Evolutionary conservation across 2,113 vertebrate species (phyloP).

Genomic region (Oostethus manadensis): DNA sequence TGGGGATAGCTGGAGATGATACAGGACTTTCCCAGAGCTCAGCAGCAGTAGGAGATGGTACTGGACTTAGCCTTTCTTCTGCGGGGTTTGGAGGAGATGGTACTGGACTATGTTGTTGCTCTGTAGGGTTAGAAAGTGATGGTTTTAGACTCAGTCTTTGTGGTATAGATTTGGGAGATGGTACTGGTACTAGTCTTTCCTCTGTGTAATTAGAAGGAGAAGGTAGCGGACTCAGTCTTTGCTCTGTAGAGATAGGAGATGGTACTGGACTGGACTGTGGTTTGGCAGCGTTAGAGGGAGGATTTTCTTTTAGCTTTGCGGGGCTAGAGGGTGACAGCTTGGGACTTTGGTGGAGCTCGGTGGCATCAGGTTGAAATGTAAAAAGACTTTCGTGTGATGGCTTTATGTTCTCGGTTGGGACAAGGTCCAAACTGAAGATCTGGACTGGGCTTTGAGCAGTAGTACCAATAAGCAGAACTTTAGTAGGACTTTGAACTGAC

Average conservation of each 20-base stretch:
- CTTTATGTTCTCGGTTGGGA: conserved; percentile 2
- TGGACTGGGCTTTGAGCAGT: conserved; percentile 3
- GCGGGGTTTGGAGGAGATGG: neutral
- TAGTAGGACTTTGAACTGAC: neutral
- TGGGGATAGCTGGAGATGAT: neutral
- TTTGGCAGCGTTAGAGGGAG: neutral
- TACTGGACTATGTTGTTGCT: neutral
- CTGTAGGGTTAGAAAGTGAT: neutral
- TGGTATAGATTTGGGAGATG: neutral
- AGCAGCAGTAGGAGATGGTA: too few species aligned
- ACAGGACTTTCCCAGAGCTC: neutral
- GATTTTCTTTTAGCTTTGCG: neutral
- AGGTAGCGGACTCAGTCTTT: too few species aligned
- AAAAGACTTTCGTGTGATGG: neutral
- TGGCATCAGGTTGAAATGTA: neutral
- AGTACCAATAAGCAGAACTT: conserved; percentile 13
- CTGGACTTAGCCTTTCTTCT: too few species aligned
- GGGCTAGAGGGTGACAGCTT: neutral
- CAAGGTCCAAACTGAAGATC: neutral
- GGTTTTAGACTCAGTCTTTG: neutral
- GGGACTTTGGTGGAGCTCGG: neutral
- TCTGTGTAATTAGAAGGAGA: neutral
- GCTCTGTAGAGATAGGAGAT: too few species aligned
- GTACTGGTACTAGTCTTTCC: neutral
- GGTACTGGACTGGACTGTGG: too few species aligned